phyloP scores from a whole-genome alignment of 2,797 vertebrate genomes.

The Sebastes wilsoni region DNA sequence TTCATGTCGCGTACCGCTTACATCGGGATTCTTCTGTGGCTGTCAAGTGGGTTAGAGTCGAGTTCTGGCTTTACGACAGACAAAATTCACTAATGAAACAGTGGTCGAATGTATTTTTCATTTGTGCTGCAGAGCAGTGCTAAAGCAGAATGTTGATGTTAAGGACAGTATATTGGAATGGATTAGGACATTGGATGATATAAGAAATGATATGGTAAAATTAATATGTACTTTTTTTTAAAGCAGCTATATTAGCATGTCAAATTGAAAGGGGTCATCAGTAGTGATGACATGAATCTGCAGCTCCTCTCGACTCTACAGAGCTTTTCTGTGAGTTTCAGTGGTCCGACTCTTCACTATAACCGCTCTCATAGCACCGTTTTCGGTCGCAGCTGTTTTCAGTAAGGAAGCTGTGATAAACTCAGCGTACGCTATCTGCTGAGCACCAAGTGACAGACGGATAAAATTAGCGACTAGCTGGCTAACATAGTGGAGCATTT shows the following conservation, averaged over 20 bases:
- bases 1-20: conserved; percentile 37
- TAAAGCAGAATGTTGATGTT: conserved; percentile 19
- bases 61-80: conserved; percentile 23
- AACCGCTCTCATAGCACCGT: not conserved
- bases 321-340: not conserved
- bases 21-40: not conserved
- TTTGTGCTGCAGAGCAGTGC: not conserved
- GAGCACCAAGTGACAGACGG: too few species aligned
- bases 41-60: conserved; percentile 21
- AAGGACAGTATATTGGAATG: not conserved
- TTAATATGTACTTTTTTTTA: not conserved
- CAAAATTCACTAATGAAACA: conserved; percentile 36
- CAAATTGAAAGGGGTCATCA: not conserved
- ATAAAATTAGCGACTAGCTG: not conserved
- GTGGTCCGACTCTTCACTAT: not conserved
- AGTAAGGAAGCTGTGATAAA: too few species aligned
- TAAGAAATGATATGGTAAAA: not conserved
- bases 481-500: not conserved
- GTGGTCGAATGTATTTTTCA: conserved; percentile 43
- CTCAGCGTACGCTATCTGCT: fast-evolving
- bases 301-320: not conserved
- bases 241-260: not conserved
- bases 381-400: not conserved
- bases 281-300: not conserved
- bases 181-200: not conserved